A percentile compares a stretch with the other conserved stretches of the same genome.
Evolutionary conservation across 2,888 invertebrate genomes (phyloP).

Genomic region (Andricus quercusramuli): DNA sequence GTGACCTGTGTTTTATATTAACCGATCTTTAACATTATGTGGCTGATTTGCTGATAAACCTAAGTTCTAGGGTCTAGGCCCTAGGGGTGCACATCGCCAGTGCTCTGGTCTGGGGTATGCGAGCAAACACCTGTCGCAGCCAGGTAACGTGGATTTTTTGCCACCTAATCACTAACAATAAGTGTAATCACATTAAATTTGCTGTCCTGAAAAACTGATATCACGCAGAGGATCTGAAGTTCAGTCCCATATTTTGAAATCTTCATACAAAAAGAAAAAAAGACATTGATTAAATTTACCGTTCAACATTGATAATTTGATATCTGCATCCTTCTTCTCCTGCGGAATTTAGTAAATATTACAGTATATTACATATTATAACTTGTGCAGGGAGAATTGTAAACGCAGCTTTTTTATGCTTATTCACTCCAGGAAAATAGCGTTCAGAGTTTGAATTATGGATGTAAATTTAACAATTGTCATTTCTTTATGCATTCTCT

Average conservation of each 20-base stretch:
- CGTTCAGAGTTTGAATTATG: too few species aligned
- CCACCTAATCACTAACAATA: slow-evolving; percentile 2
- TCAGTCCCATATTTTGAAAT: not conserved
- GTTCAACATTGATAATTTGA: too few species aligned
- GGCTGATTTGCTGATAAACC: slow-evolving; percentile 18
- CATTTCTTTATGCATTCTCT: too few species aligned
- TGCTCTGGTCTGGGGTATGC: slow-evolving; percentile 29
- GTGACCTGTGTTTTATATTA: slow-evolving; percentile 2
- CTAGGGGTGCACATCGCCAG: not conserved
- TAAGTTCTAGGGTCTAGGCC: not conserved
- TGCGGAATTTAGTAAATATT: too few species aligned
- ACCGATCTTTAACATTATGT: slow-evolving; percentile 9
- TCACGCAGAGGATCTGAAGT: slow-evolving; percentile 1
- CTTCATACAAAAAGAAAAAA: not conserved
- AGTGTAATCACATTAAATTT: not conserved
- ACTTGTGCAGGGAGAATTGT: too few species aligned
- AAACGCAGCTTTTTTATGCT: too few species aligned
- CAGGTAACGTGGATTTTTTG: slow-evolving; percentile 62
- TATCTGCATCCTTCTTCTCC: too few species aligned
- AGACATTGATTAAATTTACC: too few species aligned
- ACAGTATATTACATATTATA: too few species aligned
- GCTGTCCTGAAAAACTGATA: not conserved
- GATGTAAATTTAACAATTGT: too few species aligned
- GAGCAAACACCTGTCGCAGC: slow-evolving; percentile 39
- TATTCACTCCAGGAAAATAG: too few species aligned